These are phyloP conservation scores for Esox masquinongy DNA, from an alignment of 2,797 vertebrate species.

Conservation along the genomic window DNA sequence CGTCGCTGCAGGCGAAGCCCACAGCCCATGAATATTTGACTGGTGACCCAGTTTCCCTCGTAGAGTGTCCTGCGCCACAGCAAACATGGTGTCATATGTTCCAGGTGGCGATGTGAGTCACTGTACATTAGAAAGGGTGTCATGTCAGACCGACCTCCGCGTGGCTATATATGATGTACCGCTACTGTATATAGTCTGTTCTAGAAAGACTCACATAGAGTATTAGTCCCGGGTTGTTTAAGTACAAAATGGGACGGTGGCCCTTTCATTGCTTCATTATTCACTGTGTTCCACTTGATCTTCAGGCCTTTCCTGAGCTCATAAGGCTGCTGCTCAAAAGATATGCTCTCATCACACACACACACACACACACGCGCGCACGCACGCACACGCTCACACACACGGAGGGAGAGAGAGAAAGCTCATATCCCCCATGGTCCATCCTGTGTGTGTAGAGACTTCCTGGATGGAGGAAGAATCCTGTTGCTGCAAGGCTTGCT, in stretches of 20 bases:
- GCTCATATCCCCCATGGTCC: constrained; percentile 58
- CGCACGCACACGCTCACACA: constrained; percentile 18
- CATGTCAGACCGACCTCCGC: not conserved
- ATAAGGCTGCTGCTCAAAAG: constrained; percentile 19
- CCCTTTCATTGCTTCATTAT: constrained; percentile 30
- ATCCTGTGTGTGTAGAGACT: constrained; percentile 62
- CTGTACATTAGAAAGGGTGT: not conserved
- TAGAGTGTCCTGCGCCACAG: constrained; percentile 66
- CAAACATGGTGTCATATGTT: constrained; percentile 68
- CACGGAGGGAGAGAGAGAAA: not conserved
- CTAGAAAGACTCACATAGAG: not conserved
- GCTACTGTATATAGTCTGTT: not conserved
- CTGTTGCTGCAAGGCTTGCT: constrained; percentile 69
- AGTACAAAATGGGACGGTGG: constrained; percentile 14
- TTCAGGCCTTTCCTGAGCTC: constrained; percentile 18
- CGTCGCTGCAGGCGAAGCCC: constrained; percentile 30
- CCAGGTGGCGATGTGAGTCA: constrained; percentile 71
- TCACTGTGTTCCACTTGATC: constrained; percentile 22
- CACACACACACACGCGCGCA: constrained; percentile 1
- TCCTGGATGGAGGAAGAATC: constrained; percentile 70
- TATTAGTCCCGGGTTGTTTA: constrained; percentile 20
- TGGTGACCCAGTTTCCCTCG: constrained; percentile 68
- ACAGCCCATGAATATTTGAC: constrained; percentile 68
- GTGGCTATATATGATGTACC: not conserved
- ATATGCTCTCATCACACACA: constrained; percentile 3